Evolutionary conservation across 2,113 vertebrate species (phyloP), one percentile per base, ranked within the genome.

Genomic region (Erythrocercus mccallii): DNA sequence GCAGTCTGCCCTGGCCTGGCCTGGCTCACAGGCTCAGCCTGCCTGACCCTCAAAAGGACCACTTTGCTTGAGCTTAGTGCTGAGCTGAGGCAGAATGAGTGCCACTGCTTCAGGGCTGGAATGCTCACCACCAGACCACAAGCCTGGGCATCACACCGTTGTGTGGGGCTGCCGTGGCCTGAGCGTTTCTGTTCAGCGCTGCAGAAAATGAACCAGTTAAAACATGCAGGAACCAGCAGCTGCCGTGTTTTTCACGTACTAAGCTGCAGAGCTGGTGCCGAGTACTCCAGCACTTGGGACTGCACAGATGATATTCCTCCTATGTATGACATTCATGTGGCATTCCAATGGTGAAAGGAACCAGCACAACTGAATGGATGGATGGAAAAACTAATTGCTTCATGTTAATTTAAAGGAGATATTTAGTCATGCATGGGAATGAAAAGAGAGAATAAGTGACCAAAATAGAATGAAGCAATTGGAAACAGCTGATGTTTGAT

Each of bases 401-500:
- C 85, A 28, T 40, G 79, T 66, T 81, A 93, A 95, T 91, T 90
- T 93, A 83, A 90, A 96, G 93, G 87, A 88, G 92, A 83, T 93
- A 92, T 60, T 94, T 94, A 94, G 94, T 93, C 94, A 95, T 79
- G 72, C 90, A 88, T 78, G 53, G 53, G 77, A 90, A 92, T n/a
- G 60, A 42, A 86, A 78, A 77, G 76, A 86, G 84, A 80, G 60
- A 90, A 83, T 70, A 93, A 79, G 79, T 90, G 85, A 93, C 90
- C 45, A 38, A 94, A 96, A 88, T 86, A 95, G 92, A 95, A 88
- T 13, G 38, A 74, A 92, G 82, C 90, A 95, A 94, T 86, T 96
- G 80, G 86, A 97, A 97, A 90, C 95, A 88, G 90, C 80, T 91
- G 88, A 93, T 61, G 23, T 54, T 86, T 94, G 80, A 96, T 86